Base-by-base conservation (phyloP, 1,140 invertebrate species). In the Liolophura sinensis region DNA sequence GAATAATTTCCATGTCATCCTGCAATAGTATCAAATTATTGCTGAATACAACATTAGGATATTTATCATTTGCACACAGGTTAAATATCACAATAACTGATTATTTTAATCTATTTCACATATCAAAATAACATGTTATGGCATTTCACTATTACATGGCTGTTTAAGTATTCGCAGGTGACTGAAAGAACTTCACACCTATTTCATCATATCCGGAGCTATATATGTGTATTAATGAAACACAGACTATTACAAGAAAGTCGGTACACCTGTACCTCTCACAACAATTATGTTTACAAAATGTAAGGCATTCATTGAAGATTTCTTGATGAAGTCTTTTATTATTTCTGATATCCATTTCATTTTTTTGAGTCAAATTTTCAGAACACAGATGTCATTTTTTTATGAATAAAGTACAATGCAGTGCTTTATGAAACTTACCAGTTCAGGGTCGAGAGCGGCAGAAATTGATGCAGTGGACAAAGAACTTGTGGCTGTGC, bases 361-460 rank as follows among this genome's bases (percentile, higher is more conserved):
- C 16, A 58, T 5, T 58, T 7, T 58, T 24, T 18, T 22, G 20
- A 24, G 27, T 16, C 20, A 18, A 51, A 16, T 18, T 25, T 20
- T 22, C 49, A 15, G 24, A 50, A 46, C 7, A n/a, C 48, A 61
- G 6, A 20, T 50, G 5, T n/a, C n/a, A n/a, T n/a, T n/a, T n/a
- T n/a, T n/a, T n/a, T n/a, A n/a, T n/a, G n/a, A n/a, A n/a, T n/a
- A n/a, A n/a, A n/a, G n/a, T n/a, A n/a, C n/a, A n/a, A n/a, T n/a
- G n/a, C n/a, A 3, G n/a, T 48, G 18, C n/a, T 20, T 20, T n/a
- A 40, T 20, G 47, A 40, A n/a, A 68, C 75, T 73, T 62, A 85
- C 79, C 65, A 83, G 69, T 61, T 84, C 83, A 66, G 82, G 78
- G 67, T 82, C 74, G 11, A 83, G 70, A 51, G 78, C 74, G 56